These are phyloP conservation scores for Hipparchia semele DNA, from an alignment of 2,888 invertebrate genomes.

Conservation along the genomic window DNA sequence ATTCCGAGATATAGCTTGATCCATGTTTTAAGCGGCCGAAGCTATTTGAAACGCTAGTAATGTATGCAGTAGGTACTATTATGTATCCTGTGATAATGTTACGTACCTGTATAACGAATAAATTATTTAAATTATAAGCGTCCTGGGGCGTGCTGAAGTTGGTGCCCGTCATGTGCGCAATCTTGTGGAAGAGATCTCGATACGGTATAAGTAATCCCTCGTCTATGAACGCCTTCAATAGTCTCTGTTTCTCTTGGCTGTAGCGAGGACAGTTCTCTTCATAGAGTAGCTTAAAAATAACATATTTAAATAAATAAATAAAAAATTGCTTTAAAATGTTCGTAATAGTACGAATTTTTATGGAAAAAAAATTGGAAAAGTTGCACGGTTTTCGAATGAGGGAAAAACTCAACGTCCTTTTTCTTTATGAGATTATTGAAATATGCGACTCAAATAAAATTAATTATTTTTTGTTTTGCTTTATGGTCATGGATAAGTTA, in stretches of 20 bases:
- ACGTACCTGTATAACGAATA: constrained; percentile 76
- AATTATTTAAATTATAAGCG: constrained; percentile 72
- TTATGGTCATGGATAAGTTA: too few relatives aligned
- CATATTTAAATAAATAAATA: too few relatives aligned
- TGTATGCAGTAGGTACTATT: too few relatives aligned
- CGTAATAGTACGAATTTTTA: too few relatives aligned
- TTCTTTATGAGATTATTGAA: too few relatives aligned
- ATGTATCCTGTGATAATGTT: background rate
- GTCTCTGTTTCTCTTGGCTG: constrained; percentile 70
- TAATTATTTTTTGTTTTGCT: too few relatives aligned
- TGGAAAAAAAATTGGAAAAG: too few relatives aligned
- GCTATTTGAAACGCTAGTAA: background rate
- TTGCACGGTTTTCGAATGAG: too few relatives aligned
- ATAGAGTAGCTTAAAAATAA: constrained; percentile 63
- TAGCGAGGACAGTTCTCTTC: constrained; percentile 77
- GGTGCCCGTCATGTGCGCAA: constrained; percentile 73
- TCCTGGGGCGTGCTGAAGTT: constrained; percentile 78
- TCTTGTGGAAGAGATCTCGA: constrained; percentile 70
- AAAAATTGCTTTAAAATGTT: too few relatives aligned
- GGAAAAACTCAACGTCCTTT: too few relatives aligned
- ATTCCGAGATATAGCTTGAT: background rate
- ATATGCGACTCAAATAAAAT: too few relatives aligned
- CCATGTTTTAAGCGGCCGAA: background rate
- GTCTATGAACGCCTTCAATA: constrained; percentile 66
- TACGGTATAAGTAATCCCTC: constrained; percentile 72